phyloP scores from a whole-genome alignment of 1,140 invertebrate species.

The Dolichoris vasculosae region DNA sequence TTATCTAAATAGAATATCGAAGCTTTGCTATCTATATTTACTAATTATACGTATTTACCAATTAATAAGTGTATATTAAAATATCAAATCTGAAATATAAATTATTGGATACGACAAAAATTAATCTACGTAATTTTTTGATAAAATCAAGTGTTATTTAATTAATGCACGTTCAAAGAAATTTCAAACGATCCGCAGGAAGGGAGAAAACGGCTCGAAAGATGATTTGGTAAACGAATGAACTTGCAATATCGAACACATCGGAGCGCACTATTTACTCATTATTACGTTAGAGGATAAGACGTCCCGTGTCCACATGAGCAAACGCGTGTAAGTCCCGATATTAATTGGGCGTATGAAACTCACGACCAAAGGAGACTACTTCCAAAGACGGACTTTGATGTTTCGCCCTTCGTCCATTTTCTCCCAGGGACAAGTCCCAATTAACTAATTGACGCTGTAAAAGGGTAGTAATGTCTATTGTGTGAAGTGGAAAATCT shows the following conservation, averaged over 20 bases:
- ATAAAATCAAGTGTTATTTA: no score
- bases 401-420: slow-evolving; percentile 50
- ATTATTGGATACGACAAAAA: no score
- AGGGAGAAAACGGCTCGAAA: neutral
- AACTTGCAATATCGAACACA: neutral
- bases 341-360: slow-evolving; percentile 56
- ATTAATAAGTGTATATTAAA: no score
- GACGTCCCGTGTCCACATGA: slow-evolving; percentile 41
- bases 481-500: neutral
- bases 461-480: slow-evolving; percentile 3
- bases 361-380: neutral
- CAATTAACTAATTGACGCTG: slow-evolving; percentile 51
- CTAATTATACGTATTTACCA: no score
- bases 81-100: no score
- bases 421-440: slow-evolving; percentile 4
- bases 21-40: no score
- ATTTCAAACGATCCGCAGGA: neutral
- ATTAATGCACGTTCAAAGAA: neutral
- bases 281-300: slow-evolving; percentile 52
- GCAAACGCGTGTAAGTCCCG: slow-evolving; percentile 48
- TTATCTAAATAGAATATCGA: no score
- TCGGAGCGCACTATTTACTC: slow-evolving; percentile 35
- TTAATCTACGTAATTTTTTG: no score
- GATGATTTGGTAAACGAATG: neutral
- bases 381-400: slow-evolving; percentile 47